Percentiles rank a stretch among this genome's conserved stretches.
phyloP scores from a whole-genome alignment of 2,113 vertebrate species.

The Miniopterus natalensis region DNA sequence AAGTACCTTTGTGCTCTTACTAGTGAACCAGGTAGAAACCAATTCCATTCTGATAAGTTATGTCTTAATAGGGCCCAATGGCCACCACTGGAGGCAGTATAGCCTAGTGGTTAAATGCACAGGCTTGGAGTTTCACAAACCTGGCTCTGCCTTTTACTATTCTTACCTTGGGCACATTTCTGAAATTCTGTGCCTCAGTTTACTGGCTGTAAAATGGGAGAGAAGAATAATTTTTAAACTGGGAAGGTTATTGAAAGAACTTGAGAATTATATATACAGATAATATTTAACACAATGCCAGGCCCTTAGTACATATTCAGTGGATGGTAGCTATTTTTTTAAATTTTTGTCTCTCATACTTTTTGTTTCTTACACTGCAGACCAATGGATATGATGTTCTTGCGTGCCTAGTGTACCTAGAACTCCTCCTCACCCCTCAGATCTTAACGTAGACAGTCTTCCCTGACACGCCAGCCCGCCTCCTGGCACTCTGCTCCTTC shows the following conservation, averaged over 20 bases:
- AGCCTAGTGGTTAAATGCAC: neutral
- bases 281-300: neutral
- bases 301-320: neutral
- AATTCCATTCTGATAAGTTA: neutral
- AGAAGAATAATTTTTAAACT: neutral
- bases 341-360: neutral
- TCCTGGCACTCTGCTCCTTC: neutral
- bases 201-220: neutral
- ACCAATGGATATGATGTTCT: no score
- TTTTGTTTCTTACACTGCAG: neutral
- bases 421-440: neutral
- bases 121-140: neutral
- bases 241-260: neutral
- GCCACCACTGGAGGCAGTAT: neutral
- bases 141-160: neutral
- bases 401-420: no score
- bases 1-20: neutral
- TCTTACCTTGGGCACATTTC: neutral
- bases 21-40: neutral
- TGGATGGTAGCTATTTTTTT: neutral
- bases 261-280: neutral
- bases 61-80: neutral
- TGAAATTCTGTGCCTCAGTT: neutral
- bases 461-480: neutral
- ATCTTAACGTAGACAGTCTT: neutral